Conservation (phyloP, 2,888 invertebrate species). For the Omphaloscelis lunosa region DNA sequence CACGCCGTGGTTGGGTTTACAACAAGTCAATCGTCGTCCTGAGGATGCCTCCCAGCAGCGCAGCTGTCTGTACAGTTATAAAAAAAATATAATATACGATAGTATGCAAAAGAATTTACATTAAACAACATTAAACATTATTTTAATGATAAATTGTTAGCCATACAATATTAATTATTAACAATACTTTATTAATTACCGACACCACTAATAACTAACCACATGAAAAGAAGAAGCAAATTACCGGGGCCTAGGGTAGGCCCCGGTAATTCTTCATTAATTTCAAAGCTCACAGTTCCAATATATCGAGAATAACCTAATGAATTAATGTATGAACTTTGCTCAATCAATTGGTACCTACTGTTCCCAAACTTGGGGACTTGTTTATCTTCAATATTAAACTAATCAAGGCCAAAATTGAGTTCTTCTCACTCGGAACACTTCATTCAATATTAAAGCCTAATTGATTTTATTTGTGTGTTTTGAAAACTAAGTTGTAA, state of each 20-base stretch:
- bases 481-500: background rate
- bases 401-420: slow-evolving; percentile 34
- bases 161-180: background rate
- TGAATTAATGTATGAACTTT: slow-evolving; percentile 34
- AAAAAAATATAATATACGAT: too few relatives aligned
- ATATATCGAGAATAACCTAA: slow-evolving; percentile 23
- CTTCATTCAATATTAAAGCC: slow-evolving; percentile 5
- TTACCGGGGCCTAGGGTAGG: too few relatives aligned
- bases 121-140: too few relatives aligned
- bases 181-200: slow-evolving; percentile 2
- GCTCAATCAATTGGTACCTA: slow-evolving; percentile 8
- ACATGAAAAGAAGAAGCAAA: too few relatives aligned
- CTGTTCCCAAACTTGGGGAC: slow-evolving; percentile 14
- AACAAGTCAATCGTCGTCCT: too few relatives aligned
- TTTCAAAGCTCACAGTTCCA: slow-evolving; percentile 18
- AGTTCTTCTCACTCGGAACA: slow-evolving; percentile 12
- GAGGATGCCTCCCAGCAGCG: too few relatives aligned
- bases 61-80: too few relatives aligned
- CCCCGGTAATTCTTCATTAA: too few relatives aligned
- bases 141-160: too few relatives aligned
- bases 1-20: too few relatives aligned
- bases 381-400: slow-evolving; percentile 24
- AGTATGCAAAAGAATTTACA: too few relatives aligned
- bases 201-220: too few relatives aligned
- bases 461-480: slow-evolving; percentile 8